phyloP scores from a whole-genome alignment of 2,888 invertebrate genomes.

The Craniophora ligustri region DNA sequence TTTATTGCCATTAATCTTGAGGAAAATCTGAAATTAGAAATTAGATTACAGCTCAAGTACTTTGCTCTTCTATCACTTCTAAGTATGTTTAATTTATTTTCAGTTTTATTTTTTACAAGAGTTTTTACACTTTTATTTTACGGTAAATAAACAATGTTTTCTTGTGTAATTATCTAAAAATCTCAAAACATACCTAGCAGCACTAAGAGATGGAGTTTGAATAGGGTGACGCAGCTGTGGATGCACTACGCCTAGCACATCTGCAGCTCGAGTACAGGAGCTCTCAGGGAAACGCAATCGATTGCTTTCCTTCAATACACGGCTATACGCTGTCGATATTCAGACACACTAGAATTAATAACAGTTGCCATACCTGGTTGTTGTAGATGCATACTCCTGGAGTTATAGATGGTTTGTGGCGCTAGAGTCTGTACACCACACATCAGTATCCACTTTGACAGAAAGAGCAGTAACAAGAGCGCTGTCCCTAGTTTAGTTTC shows the following conservation, averaged over 20 bases:
- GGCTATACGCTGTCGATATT: not conserved
- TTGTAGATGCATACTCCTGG: not conserved
- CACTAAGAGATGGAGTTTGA: no score
- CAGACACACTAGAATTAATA: not conserved
- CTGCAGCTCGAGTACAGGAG: not conserved
- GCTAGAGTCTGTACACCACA: not conserved
- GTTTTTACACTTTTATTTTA: no score
- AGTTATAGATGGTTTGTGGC: not conserved
- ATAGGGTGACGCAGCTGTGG: no score
- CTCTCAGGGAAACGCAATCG: not conserved
- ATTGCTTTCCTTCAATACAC: not conserved
- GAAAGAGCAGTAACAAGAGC: not conserved
- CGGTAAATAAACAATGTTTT: no score
- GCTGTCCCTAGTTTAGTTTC: not conserved
- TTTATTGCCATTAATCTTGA: no score
- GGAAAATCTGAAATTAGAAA: no score
- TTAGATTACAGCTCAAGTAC: no score
- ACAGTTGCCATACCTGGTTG: not conserved
- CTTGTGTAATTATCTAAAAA: no score
- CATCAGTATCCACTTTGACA: not conserved
- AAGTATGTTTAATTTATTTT: no score
- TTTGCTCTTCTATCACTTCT: no score
- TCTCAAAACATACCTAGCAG: no score
- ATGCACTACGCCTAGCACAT: not conserved
- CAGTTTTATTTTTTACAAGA: no score